These are phyloP conservation scores for Rynchops niger DNA, from an alignment of 2,113 vertebrate species.

Conservation along the genomic window DNA sequence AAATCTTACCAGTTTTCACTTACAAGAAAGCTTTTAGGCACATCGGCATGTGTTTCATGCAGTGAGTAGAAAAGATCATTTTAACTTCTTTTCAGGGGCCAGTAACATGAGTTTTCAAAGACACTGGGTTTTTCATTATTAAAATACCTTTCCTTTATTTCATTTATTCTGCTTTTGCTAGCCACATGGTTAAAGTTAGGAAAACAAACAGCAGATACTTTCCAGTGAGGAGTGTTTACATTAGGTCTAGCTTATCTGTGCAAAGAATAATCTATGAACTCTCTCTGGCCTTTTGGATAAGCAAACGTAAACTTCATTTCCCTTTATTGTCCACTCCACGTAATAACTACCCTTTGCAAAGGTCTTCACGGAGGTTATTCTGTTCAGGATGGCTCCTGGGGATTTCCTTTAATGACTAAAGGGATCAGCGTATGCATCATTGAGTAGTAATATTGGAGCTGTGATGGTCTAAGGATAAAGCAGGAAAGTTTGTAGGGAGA, in stretches of 20 bases:
- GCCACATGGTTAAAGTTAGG: constrained; percentile 56
- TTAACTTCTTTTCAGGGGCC: neutral
- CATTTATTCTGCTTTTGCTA: constrained; percentile 38
- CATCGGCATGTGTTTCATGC: neutral
- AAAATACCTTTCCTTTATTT: constrained; percentile 6
- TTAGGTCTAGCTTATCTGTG: constrained; percentile 65
- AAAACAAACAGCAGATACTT: constrained; percentile 64
- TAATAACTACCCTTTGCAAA: constrained; percentile 54
- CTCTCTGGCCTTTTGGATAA: constrained; percentile 54
- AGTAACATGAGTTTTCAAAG: neutral
- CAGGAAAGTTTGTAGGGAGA: neutral
- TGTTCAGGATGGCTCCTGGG: constrained; percentile 39
- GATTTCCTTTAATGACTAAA: constrained; percentile 60
- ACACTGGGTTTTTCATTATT: neutral
- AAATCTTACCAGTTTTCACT: neutral
- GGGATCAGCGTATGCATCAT: neutral
- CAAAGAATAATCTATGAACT: constrained; percentile 72
- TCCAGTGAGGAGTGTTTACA: constrained; percentile 56
- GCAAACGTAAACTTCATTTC: constrained; percentile 67
- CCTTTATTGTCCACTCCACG: constrained; percentile 63
- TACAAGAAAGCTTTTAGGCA: neutral
- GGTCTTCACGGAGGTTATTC: constrained; percentile 40
- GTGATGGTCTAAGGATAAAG: neutral
- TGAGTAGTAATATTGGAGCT: neutral
- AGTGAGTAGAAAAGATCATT: neutral